A percentile compares a stretch with the other conserved stretches of the same genome.
Conservation (phyloP, 2,113 vertebrate species). For the Leucoraja erinaceus region DNA sequence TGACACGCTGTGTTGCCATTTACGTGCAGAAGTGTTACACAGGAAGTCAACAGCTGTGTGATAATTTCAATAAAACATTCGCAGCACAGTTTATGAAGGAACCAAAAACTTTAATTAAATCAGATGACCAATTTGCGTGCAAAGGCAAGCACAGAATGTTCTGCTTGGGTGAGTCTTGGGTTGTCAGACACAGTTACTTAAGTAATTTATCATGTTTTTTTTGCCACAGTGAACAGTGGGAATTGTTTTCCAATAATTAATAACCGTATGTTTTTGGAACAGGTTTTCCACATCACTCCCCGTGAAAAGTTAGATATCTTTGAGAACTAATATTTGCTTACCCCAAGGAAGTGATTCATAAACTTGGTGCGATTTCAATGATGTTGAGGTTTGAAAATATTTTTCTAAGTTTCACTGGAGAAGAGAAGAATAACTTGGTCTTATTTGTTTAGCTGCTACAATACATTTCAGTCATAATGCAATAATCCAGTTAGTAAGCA, state of each 20-base stretch:
- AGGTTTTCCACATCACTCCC: background rate
- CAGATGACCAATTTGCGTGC: background rate
- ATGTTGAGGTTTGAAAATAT: background rate
- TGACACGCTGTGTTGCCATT: background rate
- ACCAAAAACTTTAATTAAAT: background rate
- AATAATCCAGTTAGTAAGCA: background rate
- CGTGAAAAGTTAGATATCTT: background rate
- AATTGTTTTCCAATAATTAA: background rate
- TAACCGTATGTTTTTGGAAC: background rate
- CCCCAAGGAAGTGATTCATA: background rate
- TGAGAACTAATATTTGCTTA: background rate
- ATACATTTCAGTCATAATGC: background rate
- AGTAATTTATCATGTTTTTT: background rate
- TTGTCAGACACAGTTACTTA: background rate
- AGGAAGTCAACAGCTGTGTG: background rate
- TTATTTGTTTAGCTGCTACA: constrained; percentile 22
- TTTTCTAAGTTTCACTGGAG: background rate
- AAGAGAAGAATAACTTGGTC: background rate
- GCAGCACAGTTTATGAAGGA: background rate
- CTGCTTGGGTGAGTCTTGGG: background rate
- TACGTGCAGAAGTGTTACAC: background rate
- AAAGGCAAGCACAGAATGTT: background rate
- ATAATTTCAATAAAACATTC: background rate
- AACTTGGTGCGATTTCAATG: background rate
- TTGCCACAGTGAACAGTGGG: background rate